Evolutionary conservation across 2,113 vertebrate genomes (phyloP).

Genomic region (Eidolon helvum): DNA sequence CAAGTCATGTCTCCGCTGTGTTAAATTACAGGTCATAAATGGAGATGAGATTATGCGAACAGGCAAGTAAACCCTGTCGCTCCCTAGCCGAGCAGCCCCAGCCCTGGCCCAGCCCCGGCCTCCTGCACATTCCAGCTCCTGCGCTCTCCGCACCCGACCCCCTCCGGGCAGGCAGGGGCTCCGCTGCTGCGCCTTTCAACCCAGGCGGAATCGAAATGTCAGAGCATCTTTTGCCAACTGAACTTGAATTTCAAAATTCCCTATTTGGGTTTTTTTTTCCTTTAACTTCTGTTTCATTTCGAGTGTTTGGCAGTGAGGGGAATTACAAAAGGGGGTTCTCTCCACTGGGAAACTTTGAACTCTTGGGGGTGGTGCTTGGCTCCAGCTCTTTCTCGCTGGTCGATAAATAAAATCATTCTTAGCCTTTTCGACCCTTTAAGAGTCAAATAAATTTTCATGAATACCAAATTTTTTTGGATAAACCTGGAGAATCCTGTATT

Average conservation of each 20-base stretch:
- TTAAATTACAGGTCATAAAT: constrained; percentile 98
- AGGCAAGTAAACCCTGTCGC: constrained; percentile 93
- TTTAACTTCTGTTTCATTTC: constrained; percentile 42
- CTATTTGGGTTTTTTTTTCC: constrained; percentile 37
- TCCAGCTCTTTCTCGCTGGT: not conserved
- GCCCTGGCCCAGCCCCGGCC: constrained; percentile 82
- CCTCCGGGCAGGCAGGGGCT: not conserved
- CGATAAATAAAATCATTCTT: not conserved
- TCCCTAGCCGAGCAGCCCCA: constrained; percentile 85
- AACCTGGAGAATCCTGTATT: constrained; percentile 16
- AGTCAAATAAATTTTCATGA: constrained; percentile 5
- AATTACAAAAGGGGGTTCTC: not conserved
- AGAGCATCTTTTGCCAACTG: constrained; percentile 36
- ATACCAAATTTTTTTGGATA: not conserved
- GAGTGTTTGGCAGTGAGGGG: not conserved
- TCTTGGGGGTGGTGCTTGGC: not conserved
- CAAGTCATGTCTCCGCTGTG: constrained; percentile 89
- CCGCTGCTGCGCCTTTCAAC: not conserved
- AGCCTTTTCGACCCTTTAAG: constrained; percentile 24
- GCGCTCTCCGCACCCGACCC: constrained; percentile 64
- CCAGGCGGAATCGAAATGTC: constrained; percentile 13
- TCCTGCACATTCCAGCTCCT: constrained; percentile 90
- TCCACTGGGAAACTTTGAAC: constrained; percentile 19
- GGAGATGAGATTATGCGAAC: constrained; percentile 92
- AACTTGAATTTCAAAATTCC: constrained; percentile 45